These are phyloP conservation scores for Megaceryle maxima DNA, from an alignment of 2,113 vertebrate species.

Conservation along the genomic window DNA sequence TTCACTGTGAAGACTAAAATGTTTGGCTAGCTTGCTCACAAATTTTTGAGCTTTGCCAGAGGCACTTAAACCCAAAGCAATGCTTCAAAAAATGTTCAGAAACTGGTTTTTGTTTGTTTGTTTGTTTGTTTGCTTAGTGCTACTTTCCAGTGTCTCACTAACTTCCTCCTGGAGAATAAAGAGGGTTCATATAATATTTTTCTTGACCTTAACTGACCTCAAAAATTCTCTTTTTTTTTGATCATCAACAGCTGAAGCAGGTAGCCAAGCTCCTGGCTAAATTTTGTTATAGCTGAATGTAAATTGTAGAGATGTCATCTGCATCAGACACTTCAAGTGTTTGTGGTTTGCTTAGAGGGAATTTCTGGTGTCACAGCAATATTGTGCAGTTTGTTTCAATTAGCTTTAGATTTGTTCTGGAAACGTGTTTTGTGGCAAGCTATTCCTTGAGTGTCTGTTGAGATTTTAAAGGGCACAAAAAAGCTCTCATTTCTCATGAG, in stretches of 20 bases:
- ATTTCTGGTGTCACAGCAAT: not conserved
- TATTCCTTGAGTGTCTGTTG: not conserved
- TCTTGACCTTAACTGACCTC: not conserved
- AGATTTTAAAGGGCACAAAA: not conserved
- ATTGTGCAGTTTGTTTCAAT: not conserved
- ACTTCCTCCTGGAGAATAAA: not conserved
- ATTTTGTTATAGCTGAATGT: not conserved
- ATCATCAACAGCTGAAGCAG: not conserved
- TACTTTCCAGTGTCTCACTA: not conserved
- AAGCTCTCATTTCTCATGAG: not conserved
- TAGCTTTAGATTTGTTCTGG: not conserved
- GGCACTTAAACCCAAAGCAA: not conserved
- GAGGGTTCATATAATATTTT: not conserved
- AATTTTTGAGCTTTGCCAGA: not conserved
- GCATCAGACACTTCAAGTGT: not conserved
- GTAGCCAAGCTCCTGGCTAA: not conserved
- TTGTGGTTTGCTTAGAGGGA: not conserved
- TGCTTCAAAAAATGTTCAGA: not conserved
- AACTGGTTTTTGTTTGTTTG: not conserved
- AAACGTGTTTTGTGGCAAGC: not conserved
- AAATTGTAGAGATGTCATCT: not conserved
- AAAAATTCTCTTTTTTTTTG: not conserved
- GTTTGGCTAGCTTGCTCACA: not conserved
- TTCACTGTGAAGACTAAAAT: constrained; percentile 5
- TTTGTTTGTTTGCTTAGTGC: not conserved